Evolutionary conservation across 2,888 invertebrate species (phyloP).

Genomic region (Micoletzkya japonica): DNA sequence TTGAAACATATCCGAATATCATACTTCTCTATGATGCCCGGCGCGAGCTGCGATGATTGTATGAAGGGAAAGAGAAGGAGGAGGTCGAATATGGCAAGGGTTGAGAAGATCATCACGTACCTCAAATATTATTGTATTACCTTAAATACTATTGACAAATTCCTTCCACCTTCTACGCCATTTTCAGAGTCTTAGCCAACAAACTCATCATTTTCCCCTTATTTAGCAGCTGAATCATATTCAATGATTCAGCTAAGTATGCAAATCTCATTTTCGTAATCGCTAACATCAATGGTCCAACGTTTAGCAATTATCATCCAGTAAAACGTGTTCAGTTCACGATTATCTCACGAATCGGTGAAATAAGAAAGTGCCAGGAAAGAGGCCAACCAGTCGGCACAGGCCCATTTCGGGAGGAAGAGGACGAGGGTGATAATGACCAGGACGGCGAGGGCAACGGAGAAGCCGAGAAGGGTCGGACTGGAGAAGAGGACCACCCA

Average conservation of each 20-base stretch:
- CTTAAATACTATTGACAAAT: too few species aligned
- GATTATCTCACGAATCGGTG: too few species aligned
- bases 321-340: too few species aligned
- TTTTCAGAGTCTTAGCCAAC: too few species aligned
- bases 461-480: slow-evolving; percentile 5
- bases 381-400: slow-evolving; percentile 20
- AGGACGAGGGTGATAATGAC: slow-evolving; percentile 8
- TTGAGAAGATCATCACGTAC: slow-evolving; percentile 14
- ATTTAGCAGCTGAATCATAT: slow-evolving; percentile 32
- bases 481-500: slow-evolving; percentile 19
- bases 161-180: slow-evolving; percentile 19
- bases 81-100: slow-evolving; percentile 9
- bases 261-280: background rate
- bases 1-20: too few species aligned
- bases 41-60: slow-evolving; percentile 8
- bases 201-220: too few species aligned
- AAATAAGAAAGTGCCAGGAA: too few species aligned
- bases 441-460: background rate
- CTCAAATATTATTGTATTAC: background rate
- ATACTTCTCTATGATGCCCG: background rate
- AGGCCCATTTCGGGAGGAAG: slow-evolving; percentile 4
- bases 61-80: slow-evolving; percentile 20
- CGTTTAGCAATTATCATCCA: too few species aligned
- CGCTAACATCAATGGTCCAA: too few species aligned
- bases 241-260: background rate